A percentile compares a stretch with the other conserved stretches of the same genome.
Evolutionary conservation across 92 coral and sea anemone genomes (phyloP).

Genomic region (Diadumene lineata): DNA sequence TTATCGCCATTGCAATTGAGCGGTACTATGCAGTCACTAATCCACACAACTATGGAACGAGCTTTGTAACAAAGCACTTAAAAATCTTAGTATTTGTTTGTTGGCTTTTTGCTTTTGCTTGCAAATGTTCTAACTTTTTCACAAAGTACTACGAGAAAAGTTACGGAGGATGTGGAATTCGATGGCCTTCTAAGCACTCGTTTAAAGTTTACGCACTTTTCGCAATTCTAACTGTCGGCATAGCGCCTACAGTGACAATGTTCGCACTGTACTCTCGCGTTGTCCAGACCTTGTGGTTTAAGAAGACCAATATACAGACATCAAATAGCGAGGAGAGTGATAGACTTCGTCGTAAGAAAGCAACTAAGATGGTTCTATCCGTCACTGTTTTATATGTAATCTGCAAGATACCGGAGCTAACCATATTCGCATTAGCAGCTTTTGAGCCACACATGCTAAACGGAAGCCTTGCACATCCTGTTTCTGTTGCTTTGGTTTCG

Average conservation of each 20-base stretch:
- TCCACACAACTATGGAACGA: constrained; percentile 28
- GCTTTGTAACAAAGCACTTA: constrained; percentile 14
- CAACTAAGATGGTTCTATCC: constrained; percentile 52
- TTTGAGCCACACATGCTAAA: constrained; percentile 21
- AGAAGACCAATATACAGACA: constrained; percentile 2
- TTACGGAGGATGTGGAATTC: constrained; percentile 9
- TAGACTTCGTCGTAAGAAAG: constrained; percentile 13
- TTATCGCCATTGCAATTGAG: constrained; percentile 51
- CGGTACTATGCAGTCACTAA: constrained; percentile 48
- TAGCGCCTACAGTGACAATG: constrained; percentile 32
- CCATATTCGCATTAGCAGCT: constrained; percentile 31
- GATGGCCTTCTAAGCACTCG: neutral
- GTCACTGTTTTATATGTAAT: constrained; percentile 50
- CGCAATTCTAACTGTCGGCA: constrained; percentile 22
- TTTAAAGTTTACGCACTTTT: constrained; percentile 32
- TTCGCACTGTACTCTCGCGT: constrained; percentile 23
- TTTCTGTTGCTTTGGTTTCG: constrained; percentile 36
- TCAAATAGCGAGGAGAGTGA: constrained; percentile 2
- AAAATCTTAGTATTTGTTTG: constrained; percentile 11
- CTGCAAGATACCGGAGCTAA: constrained; percentile 47
- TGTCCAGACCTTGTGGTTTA: constrained; percentile 36
- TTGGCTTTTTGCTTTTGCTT: constrained; percentile 40
- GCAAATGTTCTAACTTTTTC: constrained; percentile 20
- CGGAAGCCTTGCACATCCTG: constrained; percentile 39
- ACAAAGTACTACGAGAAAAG: constrained; percentile 26